phyloP scores from a whole-genome alignment of 2,113 vertebrate species.

The Dicentrarchus labrax region DNA sequence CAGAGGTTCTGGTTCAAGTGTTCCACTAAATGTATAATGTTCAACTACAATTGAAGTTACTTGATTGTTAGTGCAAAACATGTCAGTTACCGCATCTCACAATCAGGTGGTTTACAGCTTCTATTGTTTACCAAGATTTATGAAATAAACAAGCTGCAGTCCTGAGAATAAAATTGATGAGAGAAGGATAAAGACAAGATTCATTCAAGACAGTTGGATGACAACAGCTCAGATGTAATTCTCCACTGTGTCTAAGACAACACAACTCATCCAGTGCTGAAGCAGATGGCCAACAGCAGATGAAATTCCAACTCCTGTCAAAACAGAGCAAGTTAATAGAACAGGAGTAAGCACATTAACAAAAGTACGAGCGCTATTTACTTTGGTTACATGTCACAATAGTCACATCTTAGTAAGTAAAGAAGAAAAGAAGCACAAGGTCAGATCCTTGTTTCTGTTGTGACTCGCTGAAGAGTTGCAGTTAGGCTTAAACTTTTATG shows the following conservation, averaged over 20 bases:
- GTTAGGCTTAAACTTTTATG: neutral
- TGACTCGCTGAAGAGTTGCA: neutral
- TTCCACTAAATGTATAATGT: slow-evolving; percentile 2
- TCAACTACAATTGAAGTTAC: neutral
- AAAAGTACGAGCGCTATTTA: neutral
- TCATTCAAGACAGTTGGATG: slow-evolving; percentile 32
- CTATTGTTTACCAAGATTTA: slow-evolving; percentile 2
- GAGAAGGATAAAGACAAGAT: neutral
- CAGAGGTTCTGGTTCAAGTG: slow-evolving; percentile 9
- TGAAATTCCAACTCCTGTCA: slow-evolving; percentile 9
- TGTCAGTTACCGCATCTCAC: neutral
- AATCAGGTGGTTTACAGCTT: neutral
- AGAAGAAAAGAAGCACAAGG: neutral
- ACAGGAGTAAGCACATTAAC: neutral
- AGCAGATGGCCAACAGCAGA: slow-evolving; percentile 35
- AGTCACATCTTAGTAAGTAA: no score
- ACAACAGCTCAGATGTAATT: slow-evolving; percentile 33
- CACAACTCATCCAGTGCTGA: neutral
- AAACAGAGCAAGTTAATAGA: slow-evolving; percentile 12
- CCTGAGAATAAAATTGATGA: neutral
- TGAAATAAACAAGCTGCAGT: slow-evolving; percentile 15
- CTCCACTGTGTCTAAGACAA: slow-evolving; percentile 20
- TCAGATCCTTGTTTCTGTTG: neutral
- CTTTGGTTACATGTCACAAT: no score
- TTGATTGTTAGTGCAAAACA: neutral